phyloP scores from a whole-genome alignment of 2,797 vertebrate genomes.

The Pangasius djambal region DNA sequence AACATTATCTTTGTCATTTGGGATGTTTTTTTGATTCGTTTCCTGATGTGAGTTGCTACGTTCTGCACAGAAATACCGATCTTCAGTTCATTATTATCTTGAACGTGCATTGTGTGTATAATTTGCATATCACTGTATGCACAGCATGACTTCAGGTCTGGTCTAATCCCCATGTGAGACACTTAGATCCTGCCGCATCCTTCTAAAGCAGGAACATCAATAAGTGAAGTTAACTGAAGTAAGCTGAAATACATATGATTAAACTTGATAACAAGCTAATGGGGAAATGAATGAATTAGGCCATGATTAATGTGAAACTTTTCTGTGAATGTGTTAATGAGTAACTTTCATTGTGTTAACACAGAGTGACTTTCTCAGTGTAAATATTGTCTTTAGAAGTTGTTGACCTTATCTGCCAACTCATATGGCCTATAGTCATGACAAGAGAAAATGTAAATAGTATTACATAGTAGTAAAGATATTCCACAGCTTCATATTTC shows the following conservation, averaged over 20 bases:
- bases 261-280: not conserved
- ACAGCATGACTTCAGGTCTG: conserved; percentile 10
- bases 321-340: not conserved
- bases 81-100: not conserved
- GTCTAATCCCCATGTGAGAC: not conserved
- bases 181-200: not conserved
- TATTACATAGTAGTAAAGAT: not conserved
- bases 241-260: not conserved
- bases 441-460: too few relatives aligned
- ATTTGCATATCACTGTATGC: conserved; percentile 10
- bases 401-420: not conserved
- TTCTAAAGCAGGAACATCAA: not conserved
- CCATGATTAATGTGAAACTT: not conserved
- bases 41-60: not conserved
- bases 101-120: not conserved
- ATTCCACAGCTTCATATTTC: not conserved
- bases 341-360: not conserved
- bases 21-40: not conserved
- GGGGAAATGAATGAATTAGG: not conserved
- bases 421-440: not conserved
- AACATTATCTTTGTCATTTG: conserved; percentile 8
- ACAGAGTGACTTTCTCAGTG: not conserved
- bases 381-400: not conserved
- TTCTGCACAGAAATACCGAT: not conserved
- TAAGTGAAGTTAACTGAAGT: not conserved